These are phyloP conservation scores for Pelusios castaneus DNA, from an alignment of 2,113 vertebrate species.

Conservation along the genomic window DNA sequence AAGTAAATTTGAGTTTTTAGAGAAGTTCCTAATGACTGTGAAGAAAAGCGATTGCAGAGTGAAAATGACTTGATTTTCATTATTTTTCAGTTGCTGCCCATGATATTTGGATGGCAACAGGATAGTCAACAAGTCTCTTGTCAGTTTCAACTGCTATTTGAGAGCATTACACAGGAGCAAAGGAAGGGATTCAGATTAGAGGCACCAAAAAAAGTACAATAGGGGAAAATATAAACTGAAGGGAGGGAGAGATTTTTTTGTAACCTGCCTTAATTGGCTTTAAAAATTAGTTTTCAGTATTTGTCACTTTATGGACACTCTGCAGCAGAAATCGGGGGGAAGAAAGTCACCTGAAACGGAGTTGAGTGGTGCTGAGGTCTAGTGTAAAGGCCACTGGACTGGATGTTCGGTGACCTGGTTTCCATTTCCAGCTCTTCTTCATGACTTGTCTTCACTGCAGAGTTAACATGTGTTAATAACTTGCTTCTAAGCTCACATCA, in stretches of 20 bases:
- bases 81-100: neutral
- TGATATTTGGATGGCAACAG: rapidly evolving
- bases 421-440: neutral
- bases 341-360: neutral
- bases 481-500: neutral
- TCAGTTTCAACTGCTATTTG: neutral
- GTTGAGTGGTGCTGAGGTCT: neutral
- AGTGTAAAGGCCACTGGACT: neutral
- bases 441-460: neutral
- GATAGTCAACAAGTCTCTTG: neutral
- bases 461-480: neutral
- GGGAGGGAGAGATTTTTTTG: too few species aligned
- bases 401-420: neutral
- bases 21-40: rapidly evolving
- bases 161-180: too few species aligned
- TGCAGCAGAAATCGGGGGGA: neutral
- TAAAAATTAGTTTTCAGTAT: neutral
- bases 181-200: neutral
- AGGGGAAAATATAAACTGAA: rapidly evolving
- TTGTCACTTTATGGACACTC: neutral
- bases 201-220: rapidly evolving
- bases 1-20: rapidly evolving
- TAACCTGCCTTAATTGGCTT: neutral
- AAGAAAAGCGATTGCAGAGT: neutral
- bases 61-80: neutral